phyloP scores from a whole-genome alignment of 1,140 invertebrate species.

The Pseudobourletiella spinata region DNA sequence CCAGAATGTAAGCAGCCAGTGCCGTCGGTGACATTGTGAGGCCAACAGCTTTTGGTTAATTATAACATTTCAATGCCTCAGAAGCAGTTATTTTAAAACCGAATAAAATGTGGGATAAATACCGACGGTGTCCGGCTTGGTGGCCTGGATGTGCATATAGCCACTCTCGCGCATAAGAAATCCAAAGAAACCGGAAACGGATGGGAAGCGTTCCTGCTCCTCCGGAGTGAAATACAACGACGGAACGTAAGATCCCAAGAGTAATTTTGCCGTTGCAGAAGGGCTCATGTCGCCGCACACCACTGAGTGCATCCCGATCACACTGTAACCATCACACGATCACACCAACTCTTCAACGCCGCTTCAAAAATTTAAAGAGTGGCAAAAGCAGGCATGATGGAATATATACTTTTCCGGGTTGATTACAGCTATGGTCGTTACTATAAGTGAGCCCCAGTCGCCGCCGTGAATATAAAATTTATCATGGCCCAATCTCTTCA shows the following conservation, averaged over 20 bases:
- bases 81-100: not conserved
- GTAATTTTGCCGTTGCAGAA: slow-evolving; percentile 41
- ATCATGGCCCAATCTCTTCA: slow-evolving; percentile 44
- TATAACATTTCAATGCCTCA: not conserved
- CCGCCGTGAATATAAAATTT: slow-evolving; percentile 48
- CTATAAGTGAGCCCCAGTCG: slow-evolving; percentile 37
- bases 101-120: not conserved
- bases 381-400: not conserved
- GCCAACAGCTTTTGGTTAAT: slow-evolving; percentile 4
- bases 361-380: not conserved
- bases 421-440: slow-evolving; percentile 38
- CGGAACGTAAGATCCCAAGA: slow-evolving; percentile 44
- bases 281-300: slow-evolving; percentile 34
- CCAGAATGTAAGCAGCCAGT: slow-evolving; percentile 49
- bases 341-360: not conserved
- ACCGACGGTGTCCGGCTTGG: slow-evolving; percentile 22
- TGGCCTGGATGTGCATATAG: slow-evolving; percentile 45
- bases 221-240: slow-evolving; percentile 5
- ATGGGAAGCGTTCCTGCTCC: slow-evolving; percentile 16
- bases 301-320: slow-evolving; percentile 43
- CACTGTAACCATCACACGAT: slow-evolving; percentile 27
- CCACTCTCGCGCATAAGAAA: slow-evolving; percentile 48
- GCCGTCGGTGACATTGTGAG: slow-evolving; percentile 40
- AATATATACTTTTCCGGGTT: slow-evolving; percentile 40
- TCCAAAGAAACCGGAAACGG: slow-evolving; percentile 27